phyloP scores from a whole-genome alignment of 2,888 invertebrate genomes.

The Thymelicus acteon region DNA sequence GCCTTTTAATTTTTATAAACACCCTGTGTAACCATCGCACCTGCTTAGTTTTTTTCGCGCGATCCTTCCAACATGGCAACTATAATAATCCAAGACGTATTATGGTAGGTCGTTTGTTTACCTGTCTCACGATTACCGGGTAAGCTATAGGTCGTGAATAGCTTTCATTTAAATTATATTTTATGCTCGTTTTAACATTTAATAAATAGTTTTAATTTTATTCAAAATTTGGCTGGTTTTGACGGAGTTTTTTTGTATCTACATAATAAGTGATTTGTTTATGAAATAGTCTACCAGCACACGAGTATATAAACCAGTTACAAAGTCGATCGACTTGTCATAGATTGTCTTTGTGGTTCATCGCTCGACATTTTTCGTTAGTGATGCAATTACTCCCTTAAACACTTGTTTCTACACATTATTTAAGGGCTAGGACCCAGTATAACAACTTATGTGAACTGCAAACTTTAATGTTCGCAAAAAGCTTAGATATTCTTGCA shows the following conservation, averaged over 20 bases:
- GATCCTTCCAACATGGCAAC: constrained; percentile 57
- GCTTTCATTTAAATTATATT: background rate
- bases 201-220: no score
- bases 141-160: background rate
- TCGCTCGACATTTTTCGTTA: background rate
- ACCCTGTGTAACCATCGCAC: constrained; percentile 60
- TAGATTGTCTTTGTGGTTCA: no score
- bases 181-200: no score
- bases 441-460: no score
- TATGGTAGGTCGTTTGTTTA: constrained; percentile 70
- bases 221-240: no score
- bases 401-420: constrained; percentile 1
- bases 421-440: constrained; percentile 2
- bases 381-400: background rate
- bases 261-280: no score
- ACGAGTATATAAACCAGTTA: no score
- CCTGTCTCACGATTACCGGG: constrained; percentile 42
- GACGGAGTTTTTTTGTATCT: no score
- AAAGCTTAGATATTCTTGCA: no score
- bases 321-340: no score
- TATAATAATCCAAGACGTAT: constrained; percentile 62
- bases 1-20: constrained; percentile 46
- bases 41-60: constrained; percentile 65
- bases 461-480: no score
- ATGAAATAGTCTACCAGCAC: no score